Conservation (phyloP, 1,140 invertebrate genomes). For the Campoletis sonorensis region DNA sequence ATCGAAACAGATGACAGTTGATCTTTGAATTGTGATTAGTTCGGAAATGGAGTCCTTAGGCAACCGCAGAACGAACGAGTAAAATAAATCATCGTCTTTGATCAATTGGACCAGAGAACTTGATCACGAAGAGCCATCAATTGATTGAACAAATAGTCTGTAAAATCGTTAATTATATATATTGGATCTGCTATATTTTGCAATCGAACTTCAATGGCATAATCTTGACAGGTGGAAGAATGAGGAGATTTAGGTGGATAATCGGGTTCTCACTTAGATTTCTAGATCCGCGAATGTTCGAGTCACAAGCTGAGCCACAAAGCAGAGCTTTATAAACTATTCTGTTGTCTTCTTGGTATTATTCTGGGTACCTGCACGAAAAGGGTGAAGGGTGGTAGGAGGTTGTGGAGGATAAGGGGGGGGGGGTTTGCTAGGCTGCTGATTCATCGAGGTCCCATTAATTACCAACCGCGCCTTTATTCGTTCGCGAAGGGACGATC, state of each 20-base stretch:
- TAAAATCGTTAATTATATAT: constrained; percentile 2
- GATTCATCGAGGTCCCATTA: constrained; percentile 75
- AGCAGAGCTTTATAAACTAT: constrained; percentile 75
- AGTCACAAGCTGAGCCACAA: constrained; percentile 60
- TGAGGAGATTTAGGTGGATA: not conserved
- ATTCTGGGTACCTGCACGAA: constrained; percentile 59
- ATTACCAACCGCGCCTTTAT: constrained; percentile 75
- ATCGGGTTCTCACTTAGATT: not conserved
- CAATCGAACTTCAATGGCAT: constrained; percentile 33
- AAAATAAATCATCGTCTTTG: too few species aligned
- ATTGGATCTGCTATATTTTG: not conserved
- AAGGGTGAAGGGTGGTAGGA: not conserved
- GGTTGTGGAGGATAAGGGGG: not conserved
- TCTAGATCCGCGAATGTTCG: constrained; percentile 51
- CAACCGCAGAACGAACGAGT: too few species aligned
- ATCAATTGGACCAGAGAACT: too few species aligned
- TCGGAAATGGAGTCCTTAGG: too few species aligned
- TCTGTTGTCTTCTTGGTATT: constrained; percentile 77
- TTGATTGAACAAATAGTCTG: too few species aligned
- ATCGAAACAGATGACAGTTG: too few species aligned
- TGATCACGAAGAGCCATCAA: too few species aligned
- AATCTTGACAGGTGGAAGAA: constrained; percentile 14
- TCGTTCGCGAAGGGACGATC: constrained; percentile 73
- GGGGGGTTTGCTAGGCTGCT: constrained; percentile 54
- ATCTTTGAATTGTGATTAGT: too few species aligned